phyloP scores from a whole-genome alignment of 2,888 invertebrate genomes.

The Nematopogon swammerdamellus region DNA sequence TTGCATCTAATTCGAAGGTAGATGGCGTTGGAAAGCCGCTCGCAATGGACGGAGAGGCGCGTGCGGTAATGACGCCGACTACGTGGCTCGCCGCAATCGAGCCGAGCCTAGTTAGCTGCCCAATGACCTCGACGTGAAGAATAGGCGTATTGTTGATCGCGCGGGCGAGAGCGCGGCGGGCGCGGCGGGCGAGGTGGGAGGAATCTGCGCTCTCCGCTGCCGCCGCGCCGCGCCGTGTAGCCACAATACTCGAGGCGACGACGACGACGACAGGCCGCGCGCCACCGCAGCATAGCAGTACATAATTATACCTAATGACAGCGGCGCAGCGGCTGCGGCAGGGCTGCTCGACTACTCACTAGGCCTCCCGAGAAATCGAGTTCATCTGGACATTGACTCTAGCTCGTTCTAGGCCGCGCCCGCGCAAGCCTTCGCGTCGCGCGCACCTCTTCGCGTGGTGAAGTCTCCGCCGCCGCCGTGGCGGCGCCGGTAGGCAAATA shows the following conservation, averaged over 20 bases:
- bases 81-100: neutral
- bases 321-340: neutral
- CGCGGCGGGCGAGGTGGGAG: neutral
- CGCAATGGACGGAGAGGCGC: too few relatives aligned
- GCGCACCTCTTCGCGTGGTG: too few relatives aligned
- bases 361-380: neutral
- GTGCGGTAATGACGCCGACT: too few relatives aligned
- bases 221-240: neutral
- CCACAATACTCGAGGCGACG: too few relatives aligned
- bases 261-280: too few relatives aligned
- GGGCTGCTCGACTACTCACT: neutral
- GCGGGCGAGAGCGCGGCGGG: neutral
- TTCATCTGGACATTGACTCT: neutral
- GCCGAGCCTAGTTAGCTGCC: neutral
- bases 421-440: too few relatives aligned
- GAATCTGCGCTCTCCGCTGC: neutral
- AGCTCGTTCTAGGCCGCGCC: too few relatives aligned
- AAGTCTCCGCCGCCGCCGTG: too few relatives aligned
- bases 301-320: neutral
- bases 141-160: neutral
- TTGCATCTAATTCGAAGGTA: too few relatives aligned
- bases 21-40: too few relatives aligned
- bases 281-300: neutral
- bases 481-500: too few relatives aligned
- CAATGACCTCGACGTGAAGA: neutral